Conservation (phyloP, 2,797 vertebrate genomes). For the Microcaecilia unicolor region DNA sequence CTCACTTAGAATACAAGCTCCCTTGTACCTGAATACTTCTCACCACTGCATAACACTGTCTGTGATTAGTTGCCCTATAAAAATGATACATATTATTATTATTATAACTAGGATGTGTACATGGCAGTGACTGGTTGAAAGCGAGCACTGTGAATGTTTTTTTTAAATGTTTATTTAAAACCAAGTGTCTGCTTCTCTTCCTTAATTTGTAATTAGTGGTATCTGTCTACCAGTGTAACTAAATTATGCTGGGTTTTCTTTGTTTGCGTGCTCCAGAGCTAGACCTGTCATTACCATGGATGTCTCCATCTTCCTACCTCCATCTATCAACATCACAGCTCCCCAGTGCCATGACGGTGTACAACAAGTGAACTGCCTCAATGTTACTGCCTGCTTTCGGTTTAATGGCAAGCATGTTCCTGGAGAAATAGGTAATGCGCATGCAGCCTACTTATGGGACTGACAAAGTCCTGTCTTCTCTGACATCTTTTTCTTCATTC, state of each 20-base stretch:
- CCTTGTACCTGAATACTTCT: too few species aligned
- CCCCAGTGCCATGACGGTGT: conserved; percentile 86
- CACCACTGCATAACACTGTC: too few species aligned
- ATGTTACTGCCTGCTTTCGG: conserved; percentile 70
- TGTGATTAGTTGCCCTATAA: too few species aligned
- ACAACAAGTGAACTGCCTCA: conserved; percentile 82
- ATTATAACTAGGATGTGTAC: too few species aligned
- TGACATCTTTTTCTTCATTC: too few species aligned
- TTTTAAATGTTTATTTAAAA: conserved; percentile 4
- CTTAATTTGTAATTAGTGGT: neutral
- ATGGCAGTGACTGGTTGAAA: too few species aligned
- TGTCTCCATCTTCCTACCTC: conserved; percentile 75
- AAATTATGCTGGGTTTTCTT: neutral
- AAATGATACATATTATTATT: too few species aligned
- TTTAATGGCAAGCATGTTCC: conserved; percentile 81
- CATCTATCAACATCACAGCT: conserved; percentile 89
- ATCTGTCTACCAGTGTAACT: neutral
- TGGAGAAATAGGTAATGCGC: conserved; percentile 77
- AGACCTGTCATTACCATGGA: conserved; percentile 86
- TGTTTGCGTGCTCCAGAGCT: conserved; percentile 58
- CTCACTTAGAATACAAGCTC: too few species aligned
- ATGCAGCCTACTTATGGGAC: too few species aligned
- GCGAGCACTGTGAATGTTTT: too few species aligned
- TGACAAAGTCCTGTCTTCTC: too few species aligned
- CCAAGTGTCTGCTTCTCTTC: neutral